These are phyloP conservation scores for Argyra leucocephala DNA, from an alignment of 2,888 invertebrate genomes.

Conservation along the genomic window DNA sequence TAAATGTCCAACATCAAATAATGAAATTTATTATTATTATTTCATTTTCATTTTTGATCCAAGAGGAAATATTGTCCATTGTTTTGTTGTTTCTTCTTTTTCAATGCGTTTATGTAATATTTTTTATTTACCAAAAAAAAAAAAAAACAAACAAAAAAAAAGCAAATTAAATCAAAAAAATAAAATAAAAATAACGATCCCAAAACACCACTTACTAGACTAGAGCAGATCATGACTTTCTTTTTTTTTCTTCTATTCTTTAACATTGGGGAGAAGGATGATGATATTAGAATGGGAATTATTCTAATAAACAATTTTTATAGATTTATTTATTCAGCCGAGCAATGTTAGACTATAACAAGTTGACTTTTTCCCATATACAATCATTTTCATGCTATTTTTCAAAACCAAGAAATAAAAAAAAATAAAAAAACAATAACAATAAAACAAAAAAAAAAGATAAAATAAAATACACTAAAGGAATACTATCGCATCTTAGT, in stretches of 20 bases:
- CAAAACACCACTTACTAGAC: not conserved
- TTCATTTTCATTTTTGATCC: not conserved
- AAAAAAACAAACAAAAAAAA: not conserved
- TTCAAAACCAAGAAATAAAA: no score
- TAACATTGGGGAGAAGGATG: not conserved
- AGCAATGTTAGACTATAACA: not conserved
- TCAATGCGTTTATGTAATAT: not conserved
- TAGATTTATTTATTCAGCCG: slow-evolving; percentile 6
- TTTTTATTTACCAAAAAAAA: no score
- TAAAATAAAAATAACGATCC: not conserved
- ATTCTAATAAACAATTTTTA: slow-evolving; percentile 6
- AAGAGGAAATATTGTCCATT: not conserved
- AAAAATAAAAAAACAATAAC: no score
- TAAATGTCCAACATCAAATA: not conserved
- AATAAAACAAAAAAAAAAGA: not conserved
- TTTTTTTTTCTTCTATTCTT: not conserved
- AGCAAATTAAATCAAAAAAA: not conserved
- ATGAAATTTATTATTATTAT: slow-evolving; percentile 2
- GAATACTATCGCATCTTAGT: not conserved
- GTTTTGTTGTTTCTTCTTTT: not conserved
- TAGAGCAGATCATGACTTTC: not conserved
- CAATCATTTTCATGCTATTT: no score
- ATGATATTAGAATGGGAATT: not conserved
- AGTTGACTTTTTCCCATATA: no score
- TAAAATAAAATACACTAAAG: not conserved